phyloP scores from a whole-genome alignment of 2,113 vertebrate species.

The Ornithorhynchus anatinus region DNA sequence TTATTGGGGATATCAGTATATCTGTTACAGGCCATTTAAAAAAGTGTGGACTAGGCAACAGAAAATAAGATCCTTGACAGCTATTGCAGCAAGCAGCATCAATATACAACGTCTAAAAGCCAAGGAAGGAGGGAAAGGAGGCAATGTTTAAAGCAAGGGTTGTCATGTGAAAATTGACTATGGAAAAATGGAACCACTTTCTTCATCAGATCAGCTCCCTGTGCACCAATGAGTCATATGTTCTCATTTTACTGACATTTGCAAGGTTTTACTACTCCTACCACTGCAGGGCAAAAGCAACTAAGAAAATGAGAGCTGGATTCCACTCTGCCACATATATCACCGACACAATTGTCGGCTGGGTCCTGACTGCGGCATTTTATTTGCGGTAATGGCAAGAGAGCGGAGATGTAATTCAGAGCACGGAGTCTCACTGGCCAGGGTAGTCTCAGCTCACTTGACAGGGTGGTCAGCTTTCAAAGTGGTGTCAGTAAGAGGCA shows the following conservation, averaged over 20 bases:
- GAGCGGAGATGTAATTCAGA: background rate
- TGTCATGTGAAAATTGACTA: background rate
- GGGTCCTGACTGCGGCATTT: background rate
- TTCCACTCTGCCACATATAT: background rate
- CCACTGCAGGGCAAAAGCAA: background rate
- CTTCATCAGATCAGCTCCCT: conserved; percentile 1
- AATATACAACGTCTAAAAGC: background rate
- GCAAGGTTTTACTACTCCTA: background rate
- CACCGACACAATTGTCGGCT: background rate
- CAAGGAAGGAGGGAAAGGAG: background rate
- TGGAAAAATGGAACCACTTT: background rate
- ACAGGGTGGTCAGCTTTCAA: no score
- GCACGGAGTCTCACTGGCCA: no score
- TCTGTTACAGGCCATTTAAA: background rate
- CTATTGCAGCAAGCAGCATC: background rate
- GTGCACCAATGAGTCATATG: background rate
- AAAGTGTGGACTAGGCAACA: background rate
- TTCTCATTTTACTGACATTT: conserved; percentile 1
- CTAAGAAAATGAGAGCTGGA: background rate
- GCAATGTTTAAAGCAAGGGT: background rate
- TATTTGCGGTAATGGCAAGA: background rate
- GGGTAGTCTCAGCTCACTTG: no score
- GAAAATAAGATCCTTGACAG: background rate
- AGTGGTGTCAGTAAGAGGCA: no score
- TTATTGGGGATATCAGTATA: conserved; percentile 15